phyloP scores from a whole-genome alignment of 2,113 vertebrate genomes.

The Pelmatolapia mariae region DNA sequence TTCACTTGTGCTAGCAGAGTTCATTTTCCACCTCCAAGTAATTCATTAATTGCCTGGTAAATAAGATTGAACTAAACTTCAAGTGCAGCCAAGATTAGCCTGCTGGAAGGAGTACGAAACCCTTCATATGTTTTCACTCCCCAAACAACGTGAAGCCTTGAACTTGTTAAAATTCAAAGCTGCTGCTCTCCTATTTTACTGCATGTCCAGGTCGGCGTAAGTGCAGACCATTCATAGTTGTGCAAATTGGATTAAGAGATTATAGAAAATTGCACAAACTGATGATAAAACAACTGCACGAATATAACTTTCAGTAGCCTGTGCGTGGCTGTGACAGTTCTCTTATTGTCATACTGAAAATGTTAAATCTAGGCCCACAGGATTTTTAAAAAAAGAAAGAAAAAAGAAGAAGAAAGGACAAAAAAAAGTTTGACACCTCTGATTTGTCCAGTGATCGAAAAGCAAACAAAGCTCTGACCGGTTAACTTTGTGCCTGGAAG shows the following conservation, averaged over 20 bases:
- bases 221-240: neutral
- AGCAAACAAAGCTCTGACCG: neutral
- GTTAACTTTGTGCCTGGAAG: slow-evolving; percentile 4
- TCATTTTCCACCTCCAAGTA: neutral
- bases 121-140: neutral
- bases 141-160: neutral
- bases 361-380: neutral
- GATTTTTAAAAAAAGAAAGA: neutral
- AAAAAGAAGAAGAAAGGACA: neutral
- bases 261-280: slow-evolving; percentile 12
- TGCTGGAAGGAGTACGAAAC: neutral
- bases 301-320: neutral
- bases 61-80: neutral
- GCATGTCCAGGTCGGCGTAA: neutral
- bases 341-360: neutral
- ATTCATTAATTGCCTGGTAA: neutral
- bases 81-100: neutral
- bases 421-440: neutral
- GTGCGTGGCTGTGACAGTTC: neutral
- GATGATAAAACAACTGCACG: neutral
- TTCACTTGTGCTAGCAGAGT: neutral
- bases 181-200: neutral
- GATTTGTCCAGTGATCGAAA: slow-evolving; percentile 1
- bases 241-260: slow-evolving; percentile 37
- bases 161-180: neutral